Conservation (phyloP, 2,113 vertebrate genomes). For the Australoheros scitulus region DNA sequence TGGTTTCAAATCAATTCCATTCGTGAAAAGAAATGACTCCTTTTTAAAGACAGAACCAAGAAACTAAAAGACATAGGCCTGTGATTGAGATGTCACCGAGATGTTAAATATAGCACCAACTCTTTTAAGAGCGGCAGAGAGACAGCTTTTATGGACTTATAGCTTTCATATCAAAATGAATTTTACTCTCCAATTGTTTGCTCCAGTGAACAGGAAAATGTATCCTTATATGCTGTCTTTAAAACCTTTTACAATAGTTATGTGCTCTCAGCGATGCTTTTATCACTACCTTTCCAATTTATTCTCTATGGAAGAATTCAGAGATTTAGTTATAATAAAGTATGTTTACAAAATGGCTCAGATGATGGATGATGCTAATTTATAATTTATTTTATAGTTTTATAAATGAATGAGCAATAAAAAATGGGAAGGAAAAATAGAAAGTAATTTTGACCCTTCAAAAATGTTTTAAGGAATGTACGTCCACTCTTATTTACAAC, state of each 20-base stretch:
- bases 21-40: not conserved
- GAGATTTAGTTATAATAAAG: not conserved
- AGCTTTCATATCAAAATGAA: slow-evolving; percentile 45
- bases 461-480: not conserved
- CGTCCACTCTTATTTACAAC: not conserved
- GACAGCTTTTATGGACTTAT: slow-evolving; percentile 33
- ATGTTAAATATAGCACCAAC: slow-evolving; percentile 17
- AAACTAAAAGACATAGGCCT: not conserved
- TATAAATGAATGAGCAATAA: not conserved
- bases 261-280: slow-evolving; percentile 18
- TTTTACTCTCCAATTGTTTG: slow-evolving; percentile 45
- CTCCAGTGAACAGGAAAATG: slow-evolving; percentile 64
- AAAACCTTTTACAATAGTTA: slow-evolving; percentile 35
- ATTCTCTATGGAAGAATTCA: slow-evolving; percentile 10
- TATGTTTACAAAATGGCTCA: slow-evolving; percentile 16
- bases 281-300: slow-evolving; percentile 37
- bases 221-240: slow-evolving; percentile 26
- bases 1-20: not conserved
- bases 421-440: not conserved
- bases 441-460: not conserved
- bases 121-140: slow-evolving; percentile 32
- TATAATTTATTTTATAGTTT: not conserved
- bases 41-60: slow-evolving; percentile 11
- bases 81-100: slow-evolving; percentile 47
- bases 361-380: not conserved